Conservation (phyloP, 2,888 invertebrate genomes). For the Caenorhabditis parvicauda region DNA sequence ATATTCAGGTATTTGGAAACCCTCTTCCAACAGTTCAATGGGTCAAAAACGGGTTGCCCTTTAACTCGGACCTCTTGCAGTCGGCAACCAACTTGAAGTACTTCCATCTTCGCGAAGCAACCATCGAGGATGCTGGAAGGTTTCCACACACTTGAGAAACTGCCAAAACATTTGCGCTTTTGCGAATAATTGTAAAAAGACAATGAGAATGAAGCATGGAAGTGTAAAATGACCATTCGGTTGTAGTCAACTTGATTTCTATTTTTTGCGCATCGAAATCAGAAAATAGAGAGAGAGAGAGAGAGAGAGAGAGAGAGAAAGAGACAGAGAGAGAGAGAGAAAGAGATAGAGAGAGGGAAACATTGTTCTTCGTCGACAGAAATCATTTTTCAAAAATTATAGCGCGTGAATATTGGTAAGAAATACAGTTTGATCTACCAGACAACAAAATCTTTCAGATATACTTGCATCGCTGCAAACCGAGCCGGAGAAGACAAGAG, state of each 20-base stretch:
- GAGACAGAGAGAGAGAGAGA: too few species aligned
- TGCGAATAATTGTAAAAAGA: too few species aligned
- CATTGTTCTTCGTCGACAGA: neutral
- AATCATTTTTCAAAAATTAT: too few species aligned
- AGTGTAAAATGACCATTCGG: too few species aligned
- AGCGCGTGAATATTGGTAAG: neutral
- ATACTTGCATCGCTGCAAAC: constrained; percentile 70
- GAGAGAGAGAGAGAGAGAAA: neutral
- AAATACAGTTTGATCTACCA: neutral
- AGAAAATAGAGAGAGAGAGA: neutral
- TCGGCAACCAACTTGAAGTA: constrained; percentile 33
- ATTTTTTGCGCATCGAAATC: neutral
- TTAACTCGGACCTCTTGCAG: constrained; percentile 55
- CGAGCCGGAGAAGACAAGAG: constrained; percentile 67
- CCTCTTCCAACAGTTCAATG: constrained; percentile 64
- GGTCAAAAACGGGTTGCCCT: constrained; percentile 67
- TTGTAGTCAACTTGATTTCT: neutral
- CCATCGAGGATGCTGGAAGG: constrained; percentile 42
- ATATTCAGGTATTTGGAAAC: constrained; percentile 55
- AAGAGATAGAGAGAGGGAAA: too few species aligned
- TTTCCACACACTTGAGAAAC: constrained; percentile 7
- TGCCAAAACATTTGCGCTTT: too few species aligned
- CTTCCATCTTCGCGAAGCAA: constrained; percentile 49
- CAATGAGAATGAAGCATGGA: too few species aligned
- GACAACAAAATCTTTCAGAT: constrained; percentile 62